Percentiles rank a stretch among this genome's conserved stretches.
phyloP scores from a whole-genome alignment of 23 tunicate genomes.

The Oikopleura albicans region DNA sequence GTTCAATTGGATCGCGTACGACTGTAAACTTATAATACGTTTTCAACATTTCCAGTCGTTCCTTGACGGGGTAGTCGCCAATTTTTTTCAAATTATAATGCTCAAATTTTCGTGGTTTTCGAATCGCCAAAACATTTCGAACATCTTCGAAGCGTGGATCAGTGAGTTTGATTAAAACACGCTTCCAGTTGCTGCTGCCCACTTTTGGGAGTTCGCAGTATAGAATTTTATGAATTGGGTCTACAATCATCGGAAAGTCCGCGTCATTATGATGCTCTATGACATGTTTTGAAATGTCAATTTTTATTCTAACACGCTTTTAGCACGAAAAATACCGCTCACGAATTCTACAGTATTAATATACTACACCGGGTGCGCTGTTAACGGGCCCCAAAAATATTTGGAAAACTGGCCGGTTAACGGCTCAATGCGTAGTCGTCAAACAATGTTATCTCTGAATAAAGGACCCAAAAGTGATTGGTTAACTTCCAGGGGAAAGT shows the following conservation, averaged over 20 bases:
- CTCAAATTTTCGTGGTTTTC: conserved; percentile 7
- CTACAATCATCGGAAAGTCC: conserved; percentile 6
- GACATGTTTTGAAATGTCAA: no score
- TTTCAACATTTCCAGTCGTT: neutral
- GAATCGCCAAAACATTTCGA: conserved; percentile 8
- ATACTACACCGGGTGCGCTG: no score
- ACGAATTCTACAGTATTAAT: no score
- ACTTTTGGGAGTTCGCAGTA: conserved; percentile 14
- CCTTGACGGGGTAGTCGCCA: neutral
- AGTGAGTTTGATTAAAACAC: neutral
- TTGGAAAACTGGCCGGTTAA: no score
- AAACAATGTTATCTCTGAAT: no score
- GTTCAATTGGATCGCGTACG: conserved; percentile 8
- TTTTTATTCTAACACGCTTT: no score
- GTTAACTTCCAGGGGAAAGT: no score
- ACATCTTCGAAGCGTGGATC: neutral
- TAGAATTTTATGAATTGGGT: conserved; percentile 9
- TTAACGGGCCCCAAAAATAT: no score
- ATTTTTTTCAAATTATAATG: conserved; percentile 17
- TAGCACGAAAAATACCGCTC: no score
- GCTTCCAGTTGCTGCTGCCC: neutral
- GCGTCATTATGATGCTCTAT: neutral
- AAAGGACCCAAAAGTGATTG: no score
- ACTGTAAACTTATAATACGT: conserved; percentile 12
- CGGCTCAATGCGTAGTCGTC: no score